These are phyloP conservation scores for Ageneiosus marmoratus DNA, from an alignment of 2,113 vertebrate species.

Conservation along the genomic window DNA sequence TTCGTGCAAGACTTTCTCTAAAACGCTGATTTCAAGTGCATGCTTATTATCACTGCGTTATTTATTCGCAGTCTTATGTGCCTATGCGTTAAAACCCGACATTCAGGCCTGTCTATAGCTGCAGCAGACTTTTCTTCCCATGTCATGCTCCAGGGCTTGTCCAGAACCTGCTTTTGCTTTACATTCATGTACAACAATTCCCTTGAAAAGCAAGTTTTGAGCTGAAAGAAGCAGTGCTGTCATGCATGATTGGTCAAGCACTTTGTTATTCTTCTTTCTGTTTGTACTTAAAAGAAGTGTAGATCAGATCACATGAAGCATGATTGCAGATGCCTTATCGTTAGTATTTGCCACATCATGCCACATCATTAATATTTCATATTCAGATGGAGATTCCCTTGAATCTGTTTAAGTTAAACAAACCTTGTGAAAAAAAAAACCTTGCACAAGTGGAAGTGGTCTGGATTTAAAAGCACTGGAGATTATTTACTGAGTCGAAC, in stretches of 20 bases:
- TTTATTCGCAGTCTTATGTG: not conserved
- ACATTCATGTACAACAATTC: not conserved
- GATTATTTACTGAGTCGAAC: constrained; percentile 30
- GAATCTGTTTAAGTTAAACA: constrained; percentile 17
- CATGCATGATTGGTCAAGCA: not conserved
- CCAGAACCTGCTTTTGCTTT: not conserved
- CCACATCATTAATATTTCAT: not conserved
- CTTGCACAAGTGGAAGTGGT: constrained; percentile 31
- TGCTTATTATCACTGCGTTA: not conserved
- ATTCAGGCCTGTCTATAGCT: constrained; percentile 5
- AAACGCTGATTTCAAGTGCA: not conserved
- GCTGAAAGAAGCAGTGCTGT: not conserved
- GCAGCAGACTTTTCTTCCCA: not conserved
- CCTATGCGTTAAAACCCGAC: not conserved
- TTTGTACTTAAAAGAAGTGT: not conserved
- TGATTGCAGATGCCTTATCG: not conserved
- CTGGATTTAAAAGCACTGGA: constrained; percentile 35
- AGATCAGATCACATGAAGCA: not conserved
- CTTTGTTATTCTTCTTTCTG: not conserved
- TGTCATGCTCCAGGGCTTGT: not conserved
- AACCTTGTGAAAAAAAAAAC: too few relatives aligned
- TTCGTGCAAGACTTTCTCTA: not conserved
- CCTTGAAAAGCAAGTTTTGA: not conserved
- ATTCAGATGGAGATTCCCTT: not conserved
- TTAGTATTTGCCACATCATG: too few relatives aligned